phyloP scores from a whole-genome alignment of 2,113 vertebrate genomes.

The Gymnogyps californianus region DNA sequence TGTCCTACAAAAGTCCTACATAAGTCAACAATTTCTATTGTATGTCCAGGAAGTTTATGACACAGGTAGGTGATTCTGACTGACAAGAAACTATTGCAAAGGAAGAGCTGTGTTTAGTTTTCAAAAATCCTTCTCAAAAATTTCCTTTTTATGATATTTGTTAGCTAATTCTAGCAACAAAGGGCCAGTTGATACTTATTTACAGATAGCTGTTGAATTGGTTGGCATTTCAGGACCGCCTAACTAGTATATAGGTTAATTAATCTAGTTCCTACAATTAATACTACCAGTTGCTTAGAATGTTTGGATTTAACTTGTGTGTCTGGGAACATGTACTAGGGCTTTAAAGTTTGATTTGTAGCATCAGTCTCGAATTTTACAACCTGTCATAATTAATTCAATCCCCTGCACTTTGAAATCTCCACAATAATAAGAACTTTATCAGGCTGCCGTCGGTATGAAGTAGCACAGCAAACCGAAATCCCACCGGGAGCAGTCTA shows the following conservation, averaged over 20 bases:
- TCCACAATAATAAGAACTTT: constrained; percentile 84
- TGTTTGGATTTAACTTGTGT: constrained; percentile 54
- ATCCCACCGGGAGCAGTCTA: constrained; percentile 81
- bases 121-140: neutral
- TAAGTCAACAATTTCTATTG: neutral
- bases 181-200: neutral
- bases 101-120: neutral
- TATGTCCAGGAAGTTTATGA: neutral
- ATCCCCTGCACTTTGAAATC: constrained; percentile 77
- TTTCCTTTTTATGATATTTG: neutral
- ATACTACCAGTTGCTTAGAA: constrained; percentile 13
- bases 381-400: constrained; percentile 79
- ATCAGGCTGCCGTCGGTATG: constrained; percentile 76
- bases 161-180: neutral
- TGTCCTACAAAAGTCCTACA: neutral
- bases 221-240: neutral
- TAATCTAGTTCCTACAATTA: constrained; percentile 32
- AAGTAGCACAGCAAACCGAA: constrained; percentile 78
- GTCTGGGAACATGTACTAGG: constrained; percentile 40
- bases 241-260: neutral
- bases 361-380: constrained; percentile 69
- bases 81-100: neutral
- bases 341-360: constrained; percentile 76
- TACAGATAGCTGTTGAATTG: neutral
- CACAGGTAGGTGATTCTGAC: neutral